Evolutionary conservation across 92 coral and sea anemone species (phyloP), one percentile per base, ranked within the genome.

Genomic region (Porites evermanni): DNA sequence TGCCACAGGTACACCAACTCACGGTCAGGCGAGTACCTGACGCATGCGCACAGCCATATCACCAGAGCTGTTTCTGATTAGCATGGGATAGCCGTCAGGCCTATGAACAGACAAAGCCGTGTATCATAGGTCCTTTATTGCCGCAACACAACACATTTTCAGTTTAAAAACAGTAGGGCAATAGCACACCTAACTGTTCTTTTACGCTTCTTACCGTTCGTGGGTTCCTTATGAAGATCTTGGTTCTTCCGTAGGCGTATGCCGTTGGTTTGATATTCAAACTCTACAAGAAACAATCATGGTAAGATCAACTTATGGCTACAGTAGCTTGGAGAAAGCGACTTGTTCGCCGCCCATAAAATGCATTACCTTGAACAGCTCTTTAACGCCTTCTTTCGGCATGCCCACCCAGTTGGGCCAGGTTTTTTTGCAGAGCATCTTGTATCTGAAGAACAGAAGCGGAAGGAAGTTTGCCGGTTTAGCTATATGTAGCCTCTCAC

Each of bases 401-500:
- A 83, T 87, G 7, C 98, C 94, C 74, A 89, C 84, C 99, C 99
- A 97, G n/a, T 88, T 95, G 19, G 99, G 99, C 99, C 99, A 97
- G 7, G 99, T 97, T 79, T 91, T 93, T 10, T 92, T 92, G 88
- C 99, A 97, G 60, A 97, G 85, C 95, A 95, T 97, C 90, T 97
- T 97, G 85, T 97, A 97, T 81, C 99, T 96, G 84, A 44, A 82
- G 72, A 61, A 11, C 13, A 24, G 19, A 64, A 23, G 17, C 32
- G 8, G n/a, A 67, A 60, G 17, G 72, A 53, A 4, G 47, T 38
- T 38, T 38, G 6, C 47, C 32, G 32, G 32, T 4, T 29, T 29
- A 29, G 32, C 47, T 38, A 38, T 38, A 38, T 38, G 47, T 3
- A 38, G 47, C 47, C 47, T 38, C 47, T 38, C 7, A 38, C 47